phyloP scores from a whole-genome alignment of 2,888 invertebrate species.

The Trachelus iudaicus region DNA sequence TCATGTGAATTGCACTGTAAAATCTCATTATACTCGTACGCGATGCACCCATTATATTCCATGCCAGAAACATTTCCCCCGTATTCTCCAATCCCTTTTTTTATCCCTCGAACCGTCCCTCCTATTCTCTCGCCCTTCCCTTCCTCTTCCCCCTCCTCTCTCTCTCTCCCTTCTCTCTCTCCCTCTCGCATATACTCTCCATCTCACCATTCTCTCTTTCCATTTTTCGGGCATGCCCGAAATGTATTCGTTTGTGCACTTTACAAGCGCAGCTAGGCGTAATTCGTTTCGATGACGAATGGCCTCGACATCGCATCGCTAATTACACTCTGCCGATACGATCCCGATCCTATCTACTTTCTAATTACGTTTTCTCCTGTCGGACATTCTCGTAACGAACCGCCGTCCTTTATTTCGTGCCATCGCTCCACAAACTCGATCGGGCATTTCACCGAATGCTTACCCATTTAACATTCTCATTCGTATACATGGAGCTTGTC shows the following conservation, averaged over 20 bases:
- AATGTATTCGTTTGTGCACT: slow-evolving; percentile 48
- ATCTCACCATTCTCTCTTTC: not conserved
- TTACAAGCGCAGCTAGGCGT: slow-evolving; percentile 31
- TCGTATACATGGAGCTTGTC: not conserved
- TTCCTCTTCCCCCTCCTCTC: too few species aligned
- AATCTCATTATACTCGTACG: slow-evolving; percentile 62
- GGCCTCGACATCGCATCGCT: slow-evolving; percentile 36
- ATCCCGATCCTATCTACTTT: slow-evolving; percentile 39
- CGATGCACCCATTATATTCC: slow-evolving; percentile 57
- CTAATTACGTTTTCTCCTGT: slow-evolving; percentile 12
- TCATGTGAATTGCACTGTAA: slow-evolving; percentile 62
- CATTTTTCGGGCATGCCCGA: slow-evolving; percentile 36
- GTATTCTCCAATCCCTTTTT: slow-evolving; percentile 24
- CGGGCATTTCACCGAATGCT: not conserved
- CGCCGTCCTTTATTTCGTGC: not conserved
- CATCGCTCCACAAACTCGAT: not conserved
- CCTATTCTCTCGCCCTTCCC: slow-evolving; percentile 16
- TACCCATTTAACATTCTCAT: not conserved
- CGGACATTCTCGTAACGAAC: not conserved
- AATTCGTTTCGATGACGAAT: slow-evolving; percentile 44
- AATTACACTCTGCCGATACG: slow-evolving; percentile 37
- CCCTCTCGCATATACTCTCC: not conserved
- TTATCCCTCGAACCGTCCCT: slow-evolving; percentile 1
- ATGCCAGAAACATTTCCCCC: slow-evolving; percentile 57
- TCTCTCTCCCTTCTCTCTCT: not conserved